Base-by-base conservation (phyloP, 2,797 vertebrate species). In the Poeciliopsis turneri region DNA sequence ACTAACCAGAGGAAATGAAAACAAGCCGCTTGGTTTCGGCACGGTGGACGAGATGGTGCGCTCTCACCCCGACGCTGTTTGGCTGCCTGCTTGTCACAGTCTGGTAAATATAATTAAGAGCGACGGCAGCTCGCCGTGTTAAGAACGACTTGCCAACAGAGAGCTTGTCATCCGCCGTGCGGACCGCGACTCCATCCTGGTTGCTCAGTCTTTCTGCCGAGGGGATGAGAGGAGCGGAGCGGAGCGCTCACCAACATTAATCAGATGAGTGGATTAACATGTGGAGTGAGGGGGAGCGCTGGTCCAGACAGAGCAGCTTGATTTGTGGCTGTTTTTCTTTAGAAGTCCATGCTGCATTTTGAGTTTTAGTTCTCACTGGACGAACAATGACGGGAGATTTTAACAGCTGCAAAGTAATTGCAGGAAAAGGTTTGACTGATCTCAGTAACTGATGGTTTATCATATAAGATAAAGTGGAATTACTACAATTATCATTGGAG, bases 151-250 rank as follows among this genome's bases (percentile, higher is more conserved):
- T 77, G 70, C 15, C 11, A 86, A 91, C 86, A 89, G 85, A 49
- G 5, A 87, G 89, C 90, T 86, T 93, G 84, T 93, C 90, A 90
- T 90, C 84, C 43, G 77, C 28, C 87, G 81, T 81, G 72, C 59
- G 78, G 74, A 82, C 76, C 36, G 59, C 16, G 9, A 68, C 77
- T 80, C 75, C 41, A 45, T 70, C 68, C 68, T 43, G 41, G 66
- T 78, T 74, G 78, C 88, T 92, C 76, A 88, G 81, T 91, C 90
- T 91, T 86, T 85, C 80, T 39, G 72, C 71, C 61, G 74, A 64
- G 57, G 74, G 36, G 53, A 78, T 15, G 57, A 70, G 9, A 1
- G 72, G 66, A 57, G 70, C 66, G 75, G 69, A 81, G 76, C 77
- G 12, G n/a, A n/a, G n/a, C n/a, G n/a, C 55, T 41, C 78, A 83